Evolutionary conservation across 2,113 vertebrate genomes (phyloP), one percentile per base, ranked within the genome.

Genomic region (Nerophis lumbriciformis): DNA sequence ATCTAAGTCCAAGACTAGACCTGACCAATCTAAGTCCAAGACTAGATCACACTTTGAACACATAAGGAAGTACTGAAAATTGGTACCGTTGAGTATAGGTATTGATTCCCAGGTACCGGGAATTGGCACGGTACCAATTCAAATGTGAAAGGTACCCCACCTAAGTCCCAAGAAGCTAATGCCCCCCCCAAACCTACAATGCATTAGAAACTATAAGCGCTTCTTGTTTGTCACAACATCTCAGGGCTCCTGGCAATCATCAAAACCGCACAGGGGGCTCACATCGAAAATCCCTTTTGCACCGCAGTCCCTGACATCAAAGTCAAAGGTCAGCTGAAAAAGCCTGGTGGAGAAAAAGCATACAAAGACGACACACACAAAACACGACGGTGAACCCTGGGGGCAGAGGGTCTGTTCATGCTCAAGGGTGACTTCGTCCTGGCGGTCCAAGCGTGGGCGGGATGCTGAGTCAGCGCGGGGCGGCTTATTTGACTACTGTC

Each of bases 381-480:
- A 3, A 51, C 19, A 63, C 2, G 48, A 72, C 61, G 53, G 13
- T 66, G 64, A 48, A 53, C 44, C 67, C 56, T 50, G 74, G 53
- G 69, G 59, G 63, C 42, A 21, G 56, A 64, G 72, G 71, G 45
- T 72, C 69, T 75, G 75, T 64, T 60, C 28, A 73, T 58, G 66
- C 71, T 80, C 66, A 76, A 77, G 62, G 56, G 55, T n/a, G n/a
- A 82, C 71, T 68, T 77, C 52, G 71, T 63, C 58, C 51, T 6
- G 14, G 14, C 28, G 49, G 39, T 58, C 35, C 65, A 60, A 19
- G 59, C 64, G 54, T 48, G 44, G 15, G 48, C 53, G 49, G 70
- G 66, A 39, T 53, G 84, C 79, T 80, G 83, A 82, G 67, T 81
- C 74, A 82, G 81, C 71, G 53, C 63, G 55, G 49, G 65, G 51